Percentiles rank a stretch among this genome's conserved stretches.
Conservation (phyloP, 2,113 vertebrate species). For the Dromaius novaehollandiae region DNA sequence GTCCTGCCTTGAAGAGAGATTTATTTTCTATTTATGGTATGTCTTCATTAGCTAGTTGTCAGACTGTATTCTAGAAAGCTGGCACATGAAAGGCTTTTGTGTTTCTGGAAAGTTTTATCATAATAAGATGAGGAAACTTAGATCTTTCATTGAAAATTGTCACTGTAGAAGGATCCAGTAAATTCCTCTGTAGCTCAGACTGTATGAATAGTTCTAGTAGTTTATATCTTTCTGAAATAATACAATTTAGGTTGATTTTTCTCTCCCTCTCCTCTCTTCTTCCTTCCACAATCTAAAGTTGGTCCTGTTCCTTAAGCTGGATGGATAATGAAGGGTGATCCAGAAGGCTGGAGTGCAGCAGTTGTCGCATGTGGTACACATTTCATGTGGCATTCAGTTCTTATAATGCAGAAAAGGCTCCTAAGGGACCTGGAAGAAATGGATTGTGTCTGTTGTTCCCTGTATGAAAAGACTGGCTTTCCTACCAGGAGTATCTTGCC, state of each 20-base stretch:
- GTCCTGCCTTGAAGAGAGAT: not conserved
- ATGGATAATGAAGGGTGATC: not conserved
- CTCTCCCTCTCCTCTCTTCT: not conserved
- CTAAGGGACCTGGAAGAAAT: not conserved
- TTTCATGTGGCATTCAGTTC: not conserved
- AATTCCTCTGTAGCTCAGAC: not conserved
- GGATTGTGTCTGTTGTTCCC: not conserved
- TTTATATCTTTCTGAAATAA: not conserved
- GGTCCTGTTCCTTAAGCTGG: not conserved
- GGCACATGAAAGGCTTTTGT: not conserved
- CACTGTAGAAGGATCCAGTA: not conserved
- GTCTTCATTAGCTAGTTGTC: slow-evolving; percentile 59
- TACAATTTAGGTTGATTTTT: not conserved
- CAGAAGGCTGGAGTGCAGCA: not conserved
- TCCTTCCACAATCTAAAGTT: not conserved
- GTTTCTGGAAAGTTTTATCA: slow-evolving; percentile 9
- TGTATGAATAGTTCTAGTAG: not conserved
- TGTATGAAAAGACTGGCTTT: not conserved
- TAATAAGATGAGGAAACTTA: not conserved
- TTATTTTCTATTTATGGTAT: slow-evolving; percentile 51
- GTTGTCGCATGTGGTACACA: not conserved
- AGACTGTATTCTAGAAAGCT: slow-evolving; percentile 23
- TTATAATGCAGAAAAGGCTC: not conserved
- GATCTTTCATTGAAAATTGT: not conserved
- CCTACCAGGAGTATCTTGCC: not conserved